Evolutionary conservation across 2,888 invertebrate genomes (phyloP), one percentile per base, ranked within the genome.

Genomic region (Amphipoea lucens): DNA sequence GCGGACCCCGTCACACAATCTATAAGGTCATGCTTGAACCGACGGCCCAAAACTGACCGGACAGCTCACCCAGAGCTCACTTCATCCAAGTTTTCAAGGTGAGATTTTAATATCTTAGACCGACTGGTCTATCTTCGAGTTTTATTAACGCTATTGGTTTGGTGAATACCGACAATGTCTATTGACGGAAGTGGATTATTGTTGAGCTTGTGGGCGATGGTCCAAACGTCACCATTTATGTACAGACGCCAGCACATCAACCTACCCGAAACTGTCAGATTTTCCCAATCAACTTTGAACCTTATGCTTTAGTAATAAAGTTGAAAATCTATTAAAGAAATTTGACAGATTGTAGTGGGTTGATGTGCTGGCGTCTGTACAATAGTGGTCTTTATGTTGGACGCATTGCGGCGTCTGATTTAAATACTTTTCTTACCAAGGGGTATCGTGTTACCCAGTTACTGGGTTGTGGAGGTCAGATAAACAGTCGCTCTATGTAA

Each of bases 121-220:
- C 12, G 4, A 12, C 48, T 48, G 4, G 23, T 40, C 1, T 36
- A 63, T 36, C 4, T 78, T 0, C 0, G 20, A 7, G 14, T 78
- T 57, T 17, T 63, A 45, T 63, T 17, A 11, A 4, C 20, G 54
- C 7, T 45, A 45, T 80, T 36, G 11, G 1, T 23, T 40, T 17
- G n/a, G 2, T 54, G 54, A 66, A 67, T 81, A 75, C 42, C 51
- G 12, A 57, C 45, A 63, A 29, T 36, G 48, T 42, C 29, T 63
- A 60, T 72, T 71, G 71, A 4, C 60, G 42, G 71, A 74, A 75
- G 60, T 72, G 63, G 67, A 71, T 67, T 74, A 78, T 71, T 74
- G 83, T 54, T 0, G 42, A 73, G n/a, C 62, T 63, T 29, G 74
- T 74, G 48, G 65, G 74, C 83, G 36, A 78, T 62, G 72, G 23